phyloP scores from a whole-genome alignment of 2,888 invertebrate species.

The Caenorhabditis sp. region DNA sequence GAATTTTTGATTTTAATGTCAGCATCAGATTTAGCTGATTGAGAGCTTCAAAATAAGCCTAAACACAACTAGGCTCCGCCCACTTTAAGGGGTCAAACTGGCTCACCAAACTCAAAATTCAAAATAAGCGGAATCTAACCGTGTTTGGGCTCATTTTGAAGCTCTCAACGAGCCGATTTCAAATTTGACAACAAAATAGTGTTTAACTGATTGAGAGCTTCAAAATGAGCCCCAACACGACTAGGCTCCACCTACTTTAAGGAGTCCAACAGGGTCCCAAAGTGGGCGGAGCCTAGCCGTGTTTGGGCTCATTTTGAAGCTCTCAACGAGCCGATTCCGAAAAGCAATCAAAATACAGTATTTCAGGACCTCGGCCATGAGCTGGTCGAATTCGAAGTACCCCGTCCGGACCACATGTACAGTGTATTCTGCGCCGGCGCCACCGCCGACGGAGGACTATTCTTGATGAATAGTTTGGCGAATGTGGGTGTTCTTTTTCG shows the following conservation, averaged over 20 bases:
- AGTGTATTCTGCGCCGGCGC: slow-evolving; percentile 55
- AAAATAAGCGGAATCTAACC: too few species aligned
- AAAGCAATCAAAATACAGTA: not conserved
- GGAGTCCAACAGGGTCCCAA: too few species aligned
- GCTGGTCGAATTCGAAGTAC: slow-evolving; percentile 74
- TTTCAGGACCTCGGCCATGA: slow-evolving; percentile 71
- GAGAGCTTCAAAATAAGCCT: not conserved
- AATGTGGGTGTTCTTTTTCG: too few species aligned
- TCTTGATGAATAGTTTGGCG: slow-evolving; percentile 34
- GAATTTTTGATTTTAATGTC: not conserved
- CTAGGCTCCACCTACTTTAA: not conserved
- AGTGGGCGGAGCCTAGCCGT: too few species aligned
- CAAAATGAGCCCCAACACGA: not conserved
- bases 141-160: too few species aligned
- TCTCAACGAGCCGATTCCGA: too few species aligned
- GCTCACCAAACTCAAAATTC: too few species aligned
- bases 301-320: not conserved
- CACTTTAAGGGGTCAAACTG: not conserved
- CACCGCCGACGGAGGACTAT: slow-evolving; percentile 62
- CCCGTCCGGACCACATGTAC: slow-evolving; percentile 66
- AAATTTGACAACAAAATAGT: not conserved
- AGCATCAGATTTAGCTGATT: not conserved
- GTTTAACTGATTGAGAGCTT: not conserved
- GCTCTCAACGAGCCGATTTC: not conserved
- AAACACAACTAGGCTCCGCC: not conserved